These are phyloP conservation scores for Brenthis hecate DNA, from an alignment of 2,888 invertebrate genomes.

Conservation along the genomic window DNA sequence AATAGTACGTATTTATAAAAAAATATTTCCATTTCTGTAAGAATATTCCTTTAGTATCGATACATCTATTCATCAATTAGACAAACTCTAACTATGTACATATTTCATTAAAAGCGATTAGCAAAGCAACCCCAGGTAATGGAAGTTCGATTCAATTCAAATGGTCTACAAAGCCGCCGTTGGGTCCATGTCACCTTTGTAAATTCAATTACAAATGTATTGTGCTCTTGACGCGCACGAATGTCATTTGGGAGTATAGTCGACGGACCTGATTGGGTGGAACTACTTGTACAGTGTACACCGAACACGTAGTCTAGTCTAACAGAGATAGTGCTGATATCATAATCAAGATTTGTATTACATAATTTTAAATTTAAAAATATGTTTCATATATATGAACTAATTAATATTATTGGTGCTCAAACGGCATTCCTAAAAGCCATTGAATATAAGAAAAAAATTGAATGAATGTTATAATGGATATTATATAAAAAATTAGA, in stretches of 20 bases:
- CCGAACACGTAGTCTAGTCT: slow-evolving; percentile 1
- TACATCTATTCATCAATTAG: background rate
- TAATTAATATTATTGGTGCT: too few species aligned
- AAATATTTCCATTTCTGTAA: too few species aligned
- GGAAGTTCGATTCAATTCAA: slow-evolving; percentile 17
- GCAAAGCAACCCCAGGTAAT: slow-evolving; percentile 6
- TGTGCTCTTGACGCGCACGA: slow-evolving; percentile 15
- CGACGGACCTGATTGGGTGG: slow-evolving; percentile 2
- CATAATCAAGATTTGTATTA: slow-evolving; percentile 12
- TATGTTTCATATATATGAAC: too few species aligned
- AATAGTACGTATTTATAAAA: too few species aligned
- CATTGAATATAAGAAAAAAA: too few species aligned
- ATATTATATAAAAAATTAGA: too few species aligned
- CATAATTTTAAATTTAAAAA: too few species aligned
- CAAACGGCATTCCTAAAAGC: too few species aligned
- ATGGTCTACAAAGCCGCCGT: slow-evolving; percentile 3
- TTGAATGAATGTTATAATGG: too few species aligned
- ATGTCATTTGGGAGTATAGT: slow-evolving; percentile 19
- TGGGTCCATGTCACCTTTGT: slow-evolving; percentile 22
- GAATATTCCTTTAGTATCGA: too few species aligned
- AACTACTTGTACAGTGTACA: background rate
- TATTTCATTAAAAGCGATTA: slow-evolving; percentile 5
- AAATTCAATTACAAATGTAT: slow-evolving; percentile 24
- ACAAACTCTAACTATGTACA: background rate
- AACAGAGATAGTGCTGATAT: slow-evolving; percentile 11